These are phyloP conservation scores for Labia minor DNA, from an alignment of 2,888 invertebrate genomes.

Conservation along the genomic window DNA sequence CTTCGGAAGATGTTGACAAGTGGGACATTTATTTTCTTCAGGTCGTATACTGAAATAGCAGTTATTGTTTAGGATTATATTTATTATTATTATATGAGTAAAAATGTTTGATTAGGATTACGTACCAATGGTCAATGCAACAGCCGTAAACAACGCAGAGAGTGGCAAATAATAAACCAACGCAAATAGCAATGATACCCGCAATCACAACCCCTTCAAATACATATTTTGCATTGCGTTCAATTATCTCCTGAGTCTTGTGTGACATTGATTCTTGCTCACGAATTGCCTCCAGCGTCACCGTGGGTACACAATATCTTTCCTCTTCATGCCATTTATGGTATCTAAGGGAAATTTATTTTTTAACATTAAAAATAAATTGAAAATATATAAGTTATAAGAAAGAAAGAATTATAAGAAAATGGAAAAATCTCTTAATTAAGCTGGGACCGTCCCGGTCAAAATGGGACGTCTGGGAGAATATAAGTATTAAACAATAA, in stretches of 20 bases:
- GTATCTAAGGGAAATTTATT: conserved; percentile 14
- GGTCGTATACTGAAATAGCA: background rate
- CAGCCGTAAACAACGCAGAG: conserved; percentile 21
- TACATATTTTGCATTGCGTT: conserved; percentile 15
- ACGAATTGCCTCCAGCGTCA: conserved; percentile 17
- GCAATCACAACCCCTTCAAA: conserved; percentile 19
- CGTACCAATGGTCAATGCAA: conserved; percentile 16
- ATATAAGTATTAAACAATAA: no score
- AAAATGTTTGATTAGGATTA: no score
- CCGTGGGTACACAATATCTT: conserved; percentile 18
- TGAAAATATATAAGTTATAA: background rate
- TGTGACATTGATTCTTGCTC: conserved; percentile 13
- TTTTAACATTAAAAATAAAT: no score
- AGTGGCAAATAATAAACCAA: conserved; percentile 9
- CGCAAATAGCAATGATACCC: conserved; percentile 15
- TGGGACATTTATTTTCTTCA: background rate
- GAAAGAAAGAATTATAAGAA: background rate
- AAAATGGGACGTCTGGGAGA: no score
- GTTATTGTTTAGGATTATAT: no score
- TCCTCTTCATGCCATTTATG: conserved; percentile 18
- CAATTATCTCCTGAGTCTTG: conserved; percentile 16
- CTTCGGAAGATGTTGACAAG: background rate
- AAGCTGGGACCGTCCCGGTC: background rate
- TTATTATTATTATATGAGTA: no score
- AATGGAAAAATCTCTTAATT: background rate